Evolutionary conservation across 37 sponge, comb jelly and placozoan species (phyloP).

Genomic region (Dysidea cf. avara): DNA sequence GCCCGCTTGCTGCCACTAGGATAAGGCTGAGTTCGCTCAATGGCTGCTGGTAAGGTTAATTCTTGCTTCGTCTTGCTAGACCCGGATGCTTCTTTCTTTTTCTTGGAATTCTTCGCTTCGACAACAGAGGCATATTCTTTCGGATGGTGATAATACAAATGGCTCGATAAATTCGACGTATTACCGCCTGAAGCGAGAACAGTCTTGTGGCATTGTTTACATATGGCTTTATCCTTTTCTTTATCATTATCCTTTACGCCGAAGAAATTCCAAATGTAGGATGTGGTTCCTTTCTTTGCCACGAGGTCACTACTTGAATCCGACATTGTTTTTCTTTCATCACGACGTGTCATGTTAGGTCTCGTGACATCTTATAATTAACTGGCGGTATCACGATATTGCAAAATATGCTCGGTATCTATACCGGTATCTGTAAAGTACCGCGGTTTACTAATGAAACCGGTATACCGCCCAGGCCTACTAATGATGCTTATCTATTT

Average conservation of each 20-base stretch:
- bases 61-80: constrained; percentile 1
- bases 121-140: neutral
- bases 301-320: too few relatives aligned
- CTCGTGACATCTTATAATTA: too few relatives aligned
- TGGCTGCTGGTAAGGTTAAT: neutral
- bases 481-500: too few relatives aligned
- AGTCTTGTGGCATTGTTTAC: neutral
- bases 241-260: constrained; percentile 3
- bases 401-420: too few relatives aligned
- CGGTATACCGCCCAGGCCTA: too few relatives aligned
- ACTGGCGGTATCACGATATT: too few relatives aligned
- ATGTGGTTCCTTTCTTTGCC: neutral
- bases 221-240: neutral
- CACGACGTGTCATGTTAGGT: too few relatives aligned
- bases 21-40: constrained; percentile 10
- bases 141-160: constrained; percentile 28
- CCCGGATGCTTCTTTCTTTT: neutral
- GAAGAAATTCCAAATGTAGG: constrained; percentile 1
- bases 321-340: too few relatives aligned
- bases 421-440: too few relatives aligned
- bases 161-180: constrained; percentile 27
- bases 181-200: constrained; percentile 18
- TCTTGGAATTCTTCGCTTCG: too few relatives aligned
- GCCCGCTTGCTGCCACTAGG: neutral
- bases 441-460: too few relatives aligned